A percentile compares a stretch with the other conserved stretches of the same genome.
Conservation (phyloP, 2,797 vertebrate species). For the Salmo trutta region DNA sequence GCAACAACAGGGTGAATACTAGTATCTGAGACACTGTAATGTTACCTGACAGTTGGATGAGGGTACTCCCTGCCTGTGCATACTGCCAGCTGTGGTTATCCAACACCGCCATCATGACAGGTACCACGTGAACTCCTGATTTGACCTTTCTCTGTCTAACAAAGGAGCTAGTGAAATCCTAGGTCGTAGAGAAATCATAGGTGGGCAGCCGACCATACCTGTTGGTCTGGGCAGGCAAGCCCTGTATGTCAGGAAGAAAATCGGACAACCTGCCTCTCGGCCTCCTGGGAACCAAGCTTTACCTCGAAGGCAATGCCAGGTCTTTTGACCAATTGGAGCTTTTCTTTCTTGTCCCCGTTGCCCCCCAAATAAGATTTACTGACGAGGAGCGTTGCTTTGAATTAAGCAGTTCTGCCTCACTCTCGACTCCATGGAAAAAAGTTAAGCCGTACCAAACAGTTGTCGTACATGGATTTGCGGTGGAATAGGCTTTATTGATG, state of each 20-base stretch:
- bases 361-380: constrained; percentile 67
- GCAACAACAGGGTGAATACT: not conserved
- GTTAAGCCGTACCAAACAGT: constrained; percentile 75
- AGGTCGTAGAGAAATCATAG: not conserved
- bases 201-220: not conserved
- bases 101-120: constrained; percentile 65
- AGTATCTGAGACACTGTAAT: not conserved
- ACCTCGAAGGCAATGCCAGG: constrained; percentile 57
- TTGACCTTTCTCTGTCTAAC: constrained; percentile 3
- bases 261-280: constrained; percentile 62
- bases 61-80: constrained; percentile 73
- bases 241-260: constrained; percentile 47
- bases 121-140: constrained; percentile 5
- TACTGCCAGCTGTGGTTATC: constrained; percentile 79
- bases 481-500: constrained; percentile 80
- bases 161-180: not conserved
- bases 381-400: constrained; percentile 65
- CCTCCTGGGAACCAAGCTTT: constrained; percentile 28
- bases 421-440: constrained; percentile 19
- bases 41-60: constrained; percentile 78
- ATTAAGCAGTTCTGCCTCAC: constrained; percentile 54
- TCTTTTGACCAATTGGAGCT: constrained; percentile 33
- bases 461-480: constrained; percentile 75
- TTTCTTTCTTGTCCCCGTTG: constrained; percentile 41
- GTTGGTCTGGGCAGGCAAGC: constrained; percentile 24